Percentiles rank a stretch among this genome's conserved stretches.
Evolutionary conservation across 2,113 vertebrate genomes (phyloP).

Genomic region (Pimephales promelas): DNA sequence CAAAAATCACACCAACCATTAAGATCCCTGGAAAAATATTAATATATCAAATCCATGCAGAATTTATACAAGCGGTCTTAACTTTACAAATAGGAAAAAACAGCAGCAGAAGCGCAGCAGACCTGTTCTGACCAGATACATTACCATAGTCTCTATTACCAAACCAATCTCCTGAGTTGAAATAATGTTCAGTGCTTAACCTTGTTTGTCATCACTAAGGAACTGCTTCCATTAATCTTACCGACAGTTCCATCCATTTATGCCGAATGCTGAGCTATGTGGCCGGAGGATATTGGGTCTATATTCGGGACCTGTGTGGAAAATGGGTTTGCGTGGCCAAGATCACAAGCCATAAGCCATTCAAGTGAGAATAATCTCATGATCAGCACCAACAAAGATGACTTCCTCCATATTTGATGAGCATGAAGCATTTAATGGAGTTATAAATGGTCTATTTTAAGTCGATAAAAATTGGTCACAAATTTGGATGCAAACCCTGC

Average conservation of each 20-base stretch:
- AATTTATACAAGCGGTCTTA: no score
- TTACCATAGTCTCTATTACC: no score
- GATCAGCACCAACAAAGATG: neutral
- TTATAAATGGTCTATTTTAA: neutral
- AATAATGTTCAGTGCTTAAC: neutral
- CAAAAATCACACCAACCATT: slow-evolving; percentile 88
- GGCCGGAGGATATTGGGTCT: neutral
- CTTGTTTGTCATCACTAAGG: neutral
- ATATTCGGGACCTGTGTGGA: neutral
- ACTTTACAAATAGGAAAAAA: no score
- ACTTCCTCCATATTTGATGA: neutral
- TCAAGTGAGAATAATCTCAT: slow-evolving; percentile 14
- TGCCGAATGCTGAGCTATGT: neutral
- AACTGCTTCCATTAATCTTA: no score
- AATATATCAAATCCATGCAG: neutral
- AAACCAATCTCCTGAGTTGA: no score
- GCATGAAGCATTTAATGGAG: neutral
- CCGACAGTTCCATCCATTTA: no score
- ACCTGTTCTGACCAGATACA: no score
- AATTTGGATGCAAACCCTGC: slow-evolving; percentile 77
- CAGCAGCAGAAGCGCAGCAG: no score
- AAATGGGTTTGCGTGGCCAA: slow-evolving; percentile 28
- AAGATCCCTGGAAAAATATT: slow-evolving; percentile 77
- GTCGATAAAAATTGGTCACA: neutral
- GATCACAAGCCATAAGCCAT: slow-evolving; percentile 25